phyloP scores from a whole-genome alignment of 2,888 invertebrate species.

The Hirtodrosophila histrioides region DNA sequence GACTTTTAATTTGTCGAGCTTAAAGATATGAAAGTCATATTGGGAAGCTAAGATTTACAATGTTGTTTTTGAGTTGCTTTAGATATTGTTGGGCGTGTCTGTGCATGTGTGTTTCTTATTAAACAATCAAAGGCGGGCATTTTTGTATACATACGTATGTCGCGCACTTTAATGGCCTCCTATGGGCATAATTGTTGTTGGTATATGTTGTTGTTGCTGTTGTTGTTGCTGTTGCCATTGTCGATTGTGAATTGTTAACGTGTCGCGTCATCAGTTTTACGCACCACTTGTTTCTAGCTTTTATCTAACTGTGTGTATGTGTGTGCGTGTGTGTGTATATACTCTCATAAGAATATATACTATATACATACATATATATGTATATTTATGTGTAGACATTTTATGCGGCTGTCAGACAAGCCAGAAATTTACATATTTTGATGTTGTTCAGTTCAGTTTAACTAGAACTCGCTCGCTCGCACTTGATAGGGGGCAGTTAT shows the following conservation, averaged over 20 bases:
- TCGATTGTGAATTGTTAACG: slow-evolving; percentile 59
- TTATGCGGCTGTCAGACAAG: slow-evolving; percentile 24
- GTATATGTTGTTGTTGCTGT: slow-evolving; percentile 24
- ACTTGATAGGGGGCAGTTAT: slow-evolving; percentile 2
- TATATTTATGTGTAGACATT: slow-evolving; percentile 18
- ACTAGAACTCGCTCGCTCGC: slow-evolving; percentile 35
- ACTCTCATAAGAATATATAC: no score
- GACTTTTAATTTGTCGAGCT: no score
- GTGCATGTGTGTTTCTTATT: slow-evolving; percentile 8
- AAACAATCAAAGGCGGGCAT: slow-evolving; percentile 9
- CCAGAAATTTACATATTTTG: slow-evolving; percentile 62
- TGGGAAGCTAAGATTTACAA: no score
- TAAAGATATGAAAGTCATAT: no score
- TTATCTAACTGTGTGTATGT: slow-evolving; percentile 1
- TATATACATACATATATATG: no score
- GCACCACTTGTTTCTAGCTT: slow-evolving; percentile 63
- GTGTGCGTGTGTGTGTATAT: not conserved
- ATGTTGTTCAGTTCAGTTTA: slow-evolving; percentile 57
- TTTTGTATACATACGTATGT: slow-evolving; percentile 15
- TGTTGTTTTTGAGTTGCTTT: no score
- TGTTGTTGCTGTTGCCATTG: slow-evolving; percentile 30
- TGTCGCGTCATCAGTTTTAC: slow-evolving; percentile 75
- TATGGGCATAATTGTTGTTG: slow-evolving; percentile 12
- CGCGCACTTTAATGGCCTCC: slow-evolving; percentile 48
- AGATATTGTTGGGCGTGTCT: not conserved